Percentiles rank a stretch among this genome's conserved stretches.
These are phyloP conservation scores for Anastrepha ludens DNA, from an alignment of 1,140 invertebrate species.

Conservation along the genomic window DNA sequence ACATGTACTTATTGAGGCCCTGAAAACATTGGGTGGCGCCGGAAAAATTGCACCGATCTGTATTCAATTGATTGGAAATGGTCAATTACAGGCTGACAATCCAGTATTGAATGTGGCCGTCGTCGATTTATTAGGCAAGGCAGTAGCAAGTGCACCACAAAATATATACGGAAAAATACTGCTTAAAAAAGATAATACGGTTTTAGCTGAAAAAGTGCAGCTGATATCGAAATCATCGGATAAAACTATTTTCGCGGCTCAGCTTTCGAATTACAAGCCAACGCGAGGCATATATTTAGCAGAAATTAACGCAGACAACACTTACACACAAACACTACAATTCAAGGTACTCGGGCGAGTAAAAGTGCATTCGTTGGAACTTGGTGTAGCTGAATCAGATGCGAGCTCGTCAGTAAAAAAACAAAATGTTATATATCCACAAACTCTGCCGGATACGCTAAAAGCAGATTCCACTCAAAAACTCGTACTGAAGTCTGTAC, in stretches of 20 bases:
- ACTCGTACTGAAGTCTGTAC: constrained; percentile 86
- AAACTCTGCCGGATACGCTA: constrained; percentile 80
- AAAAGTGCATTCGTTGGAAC: constrained; percentile 85
- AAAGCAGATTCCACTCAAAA: constrained; percentile 94
- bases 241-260: constrained; percentile 84
- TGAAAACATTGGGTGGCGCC: constrained; percentile 76
- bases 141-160: constrained; percentile 75
- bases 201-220: constrained; percentile 66
- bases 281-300: constrained; percentile 90
- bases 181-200: constrained; percentile 66
- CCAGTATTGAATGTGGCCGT: constrained; percentile 85
- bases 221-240: constrained; percentile 73
- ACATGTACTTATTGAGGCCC: constrained; percentile 85
- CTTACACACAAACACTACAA: constrained; percentile 80
- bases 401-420: constrained; percentile 87
- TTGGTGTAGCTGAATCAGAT: constrained; percentile 94
- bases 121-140: constrained; percentile 88
- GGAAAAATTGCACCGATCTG: constrained; percentile 80
- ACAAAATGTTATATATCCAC: constrained; percentile 83
- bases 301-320: constrained; percentile 81
- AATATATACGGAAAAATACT: constrained; percentile 64
- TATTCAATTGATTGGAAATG: constrained; percentile 84
- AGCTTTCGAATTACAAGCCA: constrained; percentile 87
- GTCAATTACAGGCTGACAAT: constrained; percentile 82
- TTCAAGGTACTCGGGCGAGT: constrained; percentile 85